Conservation (phyloP, 2,888 invertebrate species). For the Polyommatus iphigenia region DNA sequence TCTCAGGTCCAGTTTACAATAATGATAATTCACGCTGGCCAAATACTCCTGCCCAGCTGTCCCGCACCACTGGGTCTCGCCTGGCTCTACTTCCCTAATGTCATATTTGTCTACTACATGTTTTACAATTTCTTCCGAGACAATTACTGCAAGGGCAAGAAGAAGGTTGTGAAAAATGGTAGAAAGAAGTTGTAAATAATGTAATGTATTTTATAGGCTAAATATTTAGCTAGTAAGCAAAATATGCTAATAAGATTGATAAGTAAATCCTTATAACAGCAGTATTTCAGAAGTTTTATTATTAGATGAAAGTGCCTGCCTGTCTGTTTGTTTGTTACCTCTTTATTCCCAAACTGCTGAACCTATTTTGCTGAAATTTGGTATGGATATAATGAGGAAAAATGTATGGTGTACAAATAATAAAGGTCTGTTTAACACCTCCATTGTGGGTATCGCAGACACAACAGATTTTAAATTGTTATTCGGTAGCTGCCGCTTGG, state of each 20-base stretch:
- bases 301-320: too few relatives aligned
- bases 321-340: too few relatives aligned
- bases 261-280: neutral
- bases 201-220: neutral
- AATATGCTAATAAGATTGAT: neutral
- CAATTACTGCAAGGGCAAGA: conserved; percentile 62
- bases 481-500: too few relatives aligned
- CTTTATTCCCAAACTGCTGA: too few relatives aligned
- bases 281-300: neutral
- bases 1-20: conserved; percentile 83
- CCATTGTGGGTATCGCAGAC: too few relatives aligned
- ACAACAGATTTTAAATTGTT: too few relatives aligned
- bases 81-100: conserved; percentile 80
- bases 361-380: too few relatives aligned
- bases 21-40: conserved; percentile 80
- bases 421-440: too few relatives aligned
- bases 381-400: too few relatives aligned
- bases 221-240: neutral
- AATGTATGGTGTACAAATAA: too few relatives aligned
- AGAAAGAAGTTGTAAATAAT: conserved; percentile 23
- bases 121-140: conserved; percentile 85
- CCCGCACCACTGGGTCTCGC: conserved; percentile 73
- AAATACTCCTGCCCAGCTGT: conserved; percentile 80
- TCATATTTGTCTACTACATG: conserved; percentile 84
- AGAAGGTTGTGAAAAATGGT: conserved; percentile 23